phyloP scores from a whole-genome alignment of 1,140 invertebrate species.

The Andricus grossulariae region DNA sequence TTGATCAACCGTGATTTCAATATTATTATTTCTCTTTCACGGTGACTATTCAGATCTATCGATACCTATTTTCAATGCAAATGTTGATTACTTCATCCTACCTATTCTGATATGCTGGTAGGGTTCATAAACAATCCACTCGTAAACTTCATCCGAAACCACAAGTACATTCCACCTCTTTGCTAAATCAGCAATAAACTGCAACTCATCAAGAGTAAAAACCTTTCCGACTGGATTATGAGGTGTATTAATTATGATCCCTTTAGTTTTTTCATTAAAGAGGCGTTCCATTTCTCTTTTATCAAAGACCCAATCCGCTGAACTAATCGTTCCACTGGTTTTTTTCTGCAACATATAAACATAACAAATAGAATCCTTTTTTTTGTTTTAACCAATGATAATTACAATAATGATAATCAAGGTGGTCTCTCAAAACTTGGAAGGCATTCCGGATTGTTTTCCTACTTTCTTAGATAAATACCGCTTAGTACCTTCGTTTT shows the following conservation, averaged over 20 bases:
- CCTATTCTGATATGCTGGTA: constrained; percentile 93
- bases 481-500: no score
- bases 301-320: constrained; percentile 94
- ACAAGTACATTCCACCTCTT: constrained; percentile 95
- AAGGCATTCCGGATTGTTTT: not conserved
- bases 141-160: constrained; percentile 98
- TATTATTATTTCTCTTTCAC: no score
- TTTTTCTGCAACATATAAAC: constrained; percentile 65
- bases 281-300: constrained; percentile 86
- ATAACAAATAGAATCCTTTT: not conserved
- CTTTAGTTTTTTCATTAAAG: constrained; percentile 95
- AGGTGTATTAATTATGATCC: constrained; percentile 96
- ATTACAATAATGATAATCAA: no score
- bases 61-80: no score
- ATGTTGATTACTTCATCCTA: constrained; percentile 66
- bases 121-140: constrained; percentile 95
- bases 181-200: constrained; percentile 90
- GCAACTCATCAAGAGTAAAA: constrained; percentile 82
- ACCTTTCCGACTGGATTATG: constrained; percentile 98
- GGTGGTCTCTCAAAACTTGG: not conserved
- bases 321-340: constrained; percentile 75
- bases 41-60: no score
- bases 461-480: no score
- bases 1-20: constrained; percentile 2
- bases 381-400: no score